Evolutionary conservation across 2,888 invertebrate species (phyloP), one percentile per base, ranked within the genome.

Genomic region (Meta bourneti): DNA sequence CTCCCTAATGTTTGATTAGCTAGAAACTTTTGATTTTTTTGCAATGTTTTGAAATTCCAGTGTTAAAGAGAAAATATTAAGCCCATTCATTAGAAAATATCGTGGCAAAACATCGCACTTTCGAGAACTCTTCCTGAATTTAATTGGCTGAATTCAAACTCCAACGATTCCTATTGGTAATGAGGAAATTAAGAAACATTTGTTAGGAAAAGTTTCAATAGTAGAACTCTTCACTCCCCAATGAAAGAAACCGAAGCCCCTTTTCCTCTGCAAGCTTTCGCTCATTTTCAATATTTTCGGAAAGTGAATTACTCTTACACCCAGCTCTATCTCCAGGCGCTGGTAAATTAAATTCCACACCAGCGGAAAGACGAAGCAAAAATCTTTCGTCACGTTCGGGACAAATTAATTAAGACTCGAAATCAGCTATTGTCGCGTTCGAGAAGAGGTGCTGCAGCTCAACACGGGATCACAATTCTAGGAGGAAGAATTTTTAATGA

Each of bases 321-420:
- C 34, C 34, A 8, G 11, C 61, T 1, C 0, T 61, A 8, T 61
- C 61, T 61, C 61, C 61, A 61, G 61, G 61, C 61, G 6, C 61
- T 13, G 8, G 61, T 6, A 61, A 61, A 61, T 61, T 61, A 61
- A 61, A 61, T 61, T 61, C 61, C 61, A 61, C 61, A 61, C 61
- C 61, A 8, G 61, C 8, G 61, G 61, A 61, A 61, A 61, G 61
- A 61, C 61, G 61, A 61, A 61, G 61, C 74, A 74, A 74, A 74
- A 20, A 74, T 74, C 20, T 48, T 48, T 49, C 0, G 75, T 48
- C 75, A 48, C 49, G 75, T 34, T 75, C 49, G 49, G 49, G 34
- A 75, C 75, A 48, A 75, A 75, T 75, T 75, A 48, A 75, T 75
- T 48, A 75, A 75, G 75, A 75, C 75, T 75, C 75, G 48, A 75